Evolutionary conservation across 2,888 invertebrate genomes (phyloP).

Genomic region (Parnassius apollo): DNA sequence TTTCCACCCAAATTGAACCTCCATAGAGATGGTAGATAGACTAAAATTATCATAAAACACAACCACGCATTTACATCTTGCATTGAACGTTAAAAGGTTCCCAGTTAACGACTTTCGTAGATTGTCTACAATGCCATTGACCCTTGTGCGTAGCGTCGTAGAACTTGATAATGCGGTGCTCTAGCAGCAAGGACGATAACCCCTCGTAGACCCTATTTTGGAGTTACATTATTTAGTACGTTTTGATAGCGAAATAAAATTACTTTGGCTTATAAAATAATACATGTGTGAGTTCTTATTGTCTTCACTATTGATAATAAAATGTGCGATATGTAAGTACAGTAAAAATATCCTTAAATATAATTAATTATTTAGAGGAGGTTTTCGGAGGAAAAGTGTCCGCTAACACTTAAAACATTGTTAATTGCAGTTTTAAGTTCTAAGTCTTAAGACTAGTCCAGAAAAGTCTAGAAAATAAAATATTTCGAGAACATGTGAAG

Average conservation of each 20-base stretch:
- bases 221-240: conserved; percentile 19
- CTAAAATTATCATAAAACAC: no score
- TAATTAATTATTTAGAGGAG: no score
- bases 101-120: conserved; percentile 31
- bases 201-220: conserved; percentile 33
- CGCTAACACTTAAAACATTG: no score
- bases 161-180: conserved; percentile 26
- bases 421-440: no score
- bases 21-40: no score
- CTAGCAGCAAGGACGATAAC: conserved; percentile 35
- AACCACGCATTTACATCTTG: no score
- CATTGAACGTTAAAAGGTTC: conserved; percentile 1
- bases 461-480: no score
- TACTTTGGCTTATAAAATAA: conserved; percentile 14
- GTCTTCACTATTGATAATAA: conserved; percentile 2
- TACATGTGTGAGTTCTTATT: conserved; percentile 17
- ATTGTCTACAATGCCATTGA: conserved; percentile 46
- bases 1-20: no score
- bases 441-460: no score
- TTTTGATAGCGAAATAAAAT: conserved; percentile 12
- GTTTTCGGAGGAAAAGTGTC: no score
- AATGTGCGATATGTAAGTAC: background rate
- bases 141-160: conserved; percentile 42
- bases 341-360: no score
- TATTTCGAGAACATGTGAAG: no score